Base-by-base conservation (phyloP, 2,113 vertebrate species). In the Gnathonemus echidnorhynchus region DNA sequence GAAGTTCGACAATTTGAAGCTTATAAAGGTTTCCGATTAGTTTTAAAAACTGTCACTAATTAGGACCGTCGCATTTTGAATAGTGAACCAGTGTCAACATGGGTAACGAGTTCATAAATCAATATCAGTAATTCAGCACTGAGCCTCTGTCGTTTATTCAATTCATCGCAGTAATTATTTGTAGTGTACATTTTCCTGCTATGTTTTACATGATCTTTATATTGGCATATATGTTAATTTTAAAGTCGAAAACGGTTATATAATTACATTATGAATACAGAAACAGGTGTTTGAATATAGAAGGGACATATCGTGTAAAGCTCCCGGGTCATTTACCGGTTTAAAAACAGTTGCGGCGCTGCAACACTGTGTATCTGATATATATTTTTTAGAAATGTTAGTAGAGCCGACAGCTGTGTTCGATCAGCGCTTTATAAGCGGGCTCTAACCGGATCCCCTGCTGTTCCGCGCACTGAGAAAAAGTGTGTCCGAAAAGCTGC, bases 401-500 rank as follows among this genome's bases (percentile, higher is more conserved):
- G 93, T 92, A 94, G 93, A 94, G 94, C 92, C 92, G 93, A 94
- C 94, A 96, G 95, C 94, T 96, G 95, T 94, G 94, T 94, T 94
- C 94, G 92, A 94, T 93, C 94, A 93, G 88, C 92, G 93, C 93
- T 95, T 95, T 95, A 95, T 95, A 95, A 93, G 94, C 93, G 94
- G 91, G 90, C 94, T 95, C 94, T 95, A 91, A 95, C 94, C 94
- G 95, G 95, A 94, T 93, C 95, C 95, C 95, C 94, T 95, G 95
- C 95, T 95, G 95, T 95, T 95, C 95, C 93, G 94, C 95, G 94
- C 95, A 96, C 94, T 95, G 95, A 96, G 95, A 95, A 95, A 96
- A 96, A 96, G 95, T 96, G 95, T 96, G 95, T 96, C 95, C 95
- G 95, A 94, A 96, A 96, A 96, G 95, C 95, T 95, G 95, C 95